phyloP scores from a whole-genome alignment of 2,797 vertebrate species.

The Sphenodon punctatus region DNA sequence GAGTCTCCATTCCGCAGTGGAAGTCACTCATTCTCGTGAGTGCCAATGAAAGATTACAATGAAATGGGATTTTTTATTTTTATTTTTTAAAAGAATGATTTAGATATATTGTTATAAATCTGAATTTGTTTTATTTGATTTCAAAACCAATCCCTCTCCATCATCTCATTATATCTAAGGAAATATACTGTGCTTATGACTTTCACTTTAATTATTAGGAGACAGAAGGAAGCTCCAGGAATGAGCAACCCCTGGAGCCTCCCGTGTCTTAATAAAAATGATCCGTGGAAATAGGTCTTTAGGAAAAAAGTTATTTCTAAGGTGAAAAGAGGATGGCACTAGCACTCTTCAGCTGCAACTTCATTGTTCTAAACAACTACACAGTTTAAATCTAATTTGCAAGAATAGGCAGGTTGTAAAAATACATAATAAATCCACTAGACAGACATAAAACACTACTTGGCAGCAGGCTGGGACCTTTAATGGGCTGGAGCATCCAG shows the following conservation, averaged over 20 bases:
- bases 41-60: slow-evolving; percentile 17
- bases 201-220: not conserved
- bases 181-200: not conserved
- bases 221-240: not conserved
- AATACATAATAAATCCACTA: too few species aligned
- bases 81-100: too few species aligned
- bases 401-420: too few species aligned
- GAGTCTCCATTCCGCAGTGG: not conserved
- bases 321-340: not conserved
- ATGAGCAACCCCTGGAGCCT: not conserved
- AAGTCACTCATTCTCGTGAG: not conserved
- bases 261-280: not conserved
- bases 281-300: not conserved
- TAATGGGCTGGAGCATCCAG: too few species aligned
- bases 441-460: too few species aligned
- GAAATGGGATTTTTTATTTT: slow-evolving; percentile 12
- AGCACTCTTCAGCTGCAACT: not conserved
- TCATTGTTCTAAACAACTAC: not conserved
- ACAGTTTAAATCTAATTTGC: too few species aligned
- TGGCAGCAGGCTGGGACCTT: too few species aligned
- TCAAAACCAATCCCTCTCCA: not conserved
- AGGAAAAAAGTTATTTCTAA: not conserved
- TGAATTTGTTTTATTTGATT: slow-evolving; percentile 24
- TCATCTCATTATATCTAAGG: not conserved
- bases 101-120: not conserved